These are phyloP conservation scores for Phyllotreta striolata DNA, from an alignment of 2,888 invertebrate species.

Conservation along the genomic window DNA sequence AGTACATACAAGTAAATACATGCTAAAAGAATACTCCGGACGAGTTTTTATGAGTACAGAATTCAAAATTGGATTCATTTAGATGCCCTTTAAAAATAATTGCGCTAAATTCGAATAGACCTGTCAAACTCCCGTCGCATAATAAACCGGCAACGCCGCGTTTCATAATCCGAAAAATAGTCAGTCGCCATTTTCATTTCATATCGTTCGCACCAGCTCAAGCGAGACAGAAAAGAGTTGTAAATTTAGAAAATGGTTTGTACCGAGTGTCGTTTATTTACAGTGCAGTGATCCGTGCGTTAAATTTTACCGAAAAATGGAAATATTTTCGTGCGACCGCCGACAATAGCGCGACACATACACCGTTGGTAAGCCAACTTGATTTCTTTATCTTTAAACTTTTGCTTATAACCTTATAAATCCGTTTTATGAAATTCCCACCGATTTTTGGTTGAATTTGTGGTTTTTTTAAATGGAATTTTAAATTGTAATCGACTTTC, in stretches of 20 bases:
- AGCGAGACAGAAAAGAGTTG: conserved; percentile 55
- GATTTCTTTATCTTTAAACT: conserved; percentile 11
- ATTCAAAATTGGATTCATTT: too few species aligned
- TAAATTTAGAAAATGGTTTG: conserved; percentile 55
- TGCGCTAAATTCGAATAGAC: too few species aligned
- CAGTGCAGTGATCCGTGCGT: conserved; percentile 52
- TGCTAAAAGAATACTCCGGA: too few species aligned
- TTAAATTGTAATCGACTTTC: too few species aligned
- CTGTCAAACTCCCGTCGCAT: too few species aligned
- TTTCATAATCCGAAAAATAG: conserved; percentile 20
- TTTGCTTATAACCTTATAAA: conserved; percentile 7
- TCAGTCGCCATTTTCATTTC: conserved; percentile 50
- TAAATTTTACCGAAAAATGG: conserved; percentile 48
- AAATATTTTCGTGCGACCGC: conserved; percentile 44
- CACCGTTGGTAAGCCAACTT: conserved; percentile 28
- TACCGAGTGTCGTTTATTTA: conserved; percentile 53
- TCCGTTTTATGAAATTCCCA: neutral
- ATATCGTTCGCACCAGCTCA: conserved; percentile 45
- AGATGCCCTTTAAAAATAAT: too few species aligned
- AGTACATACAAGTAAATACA: too few species aligned
- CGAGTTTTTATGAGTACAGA: too few species aligned
- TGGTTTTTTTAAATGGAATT: too few species aligned
- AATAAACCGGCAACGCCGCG: too few species aligned
- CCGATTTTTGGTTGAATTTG: too few species aligned
- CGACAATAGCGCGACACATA: conserved; percentile 48